Evolutionary conservation across 1,140 invertebrate genomes (phyloP), one percentile per base, ranked within the genome.

Genomic region (Leptoteleia sp.): DNA sequence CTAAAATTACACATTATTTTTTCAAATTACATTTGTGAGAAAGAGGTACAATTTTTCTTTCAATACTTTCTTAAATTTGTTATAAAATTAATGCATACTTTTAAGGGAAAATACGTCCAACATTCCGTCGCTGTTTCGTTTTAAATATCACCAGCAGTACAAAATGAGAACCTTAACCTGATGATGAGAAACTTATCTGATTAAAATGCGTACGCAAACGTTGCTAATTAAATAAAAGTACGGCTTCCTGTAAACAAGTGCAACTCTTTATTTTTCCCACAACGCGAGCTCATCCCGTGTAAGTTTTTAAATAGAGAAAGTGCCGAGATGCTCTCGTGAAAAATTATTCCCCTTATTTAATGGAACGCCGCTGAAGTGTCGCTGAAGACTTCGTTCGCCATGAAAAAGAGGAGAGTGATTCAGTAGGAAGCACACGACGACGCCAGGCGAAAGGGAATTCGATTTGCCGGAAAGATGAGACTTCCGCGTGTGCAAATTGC

Each of bases 301-400:
- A 62, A 80, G 59, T n/a, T 73, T 73, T 75, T 68, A 70, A 76
- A 70, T 61, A 75, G 79, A 54, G 73, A 80, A 80, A 80, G 79
- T 72, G 50, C 25, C 64, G 27, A 68, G 59, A 35, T 45, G 50
- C 27, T 35, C 15, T 48, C 43, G 67, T 59, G 59, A 80, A 77
- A 68, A 17, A 19, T 29, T 65, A 54, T 54, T 47, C 52, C 13
- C 31, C 35, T 55, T 70, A 65, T 80, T 80, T 75, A 80, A 72
- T 50, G 54, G 55, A 50, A 50, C 25, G 31, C 57, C 27, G 55
- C 38, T 67, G 40, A 61, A 42, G 29, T 48, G 17, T 70, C 43
- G 37, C 37, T 27, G 11, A 4, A 42, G 11, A 43, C 22, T 40
- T 12, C 22, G 25, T 11, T 40, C 16, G 9, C 31, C 19, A n/a